Percentiles rank a stretch among this genome's conserved stretches.
Evolutionary conservation across 2,113 vertebrate genomes (phyloP).

Genomic region (Phrynosoma blainvillii): DNA sequence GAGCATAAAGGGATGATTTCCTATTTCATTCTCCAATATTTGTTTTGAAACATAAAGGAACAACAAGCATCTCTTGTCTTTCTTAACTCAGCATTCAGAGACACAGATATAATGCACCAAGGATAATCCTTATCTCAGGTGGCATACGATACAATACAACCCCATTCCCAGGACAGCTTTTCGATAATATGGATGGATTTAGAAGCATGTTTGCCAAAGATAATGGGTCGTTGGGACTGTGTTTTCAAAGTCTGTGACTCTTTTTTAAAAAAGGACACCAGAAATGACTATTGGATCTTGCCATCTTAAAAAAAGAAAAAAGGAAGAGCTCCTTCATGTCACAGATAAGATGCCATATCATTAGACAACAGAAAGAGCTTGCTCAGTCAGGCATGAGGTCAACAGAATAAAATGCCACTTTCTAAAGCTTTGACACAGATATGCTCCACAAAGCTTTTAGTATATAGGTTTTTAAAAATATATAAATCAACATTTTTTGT

Average conservation of each 20-base stretch:
- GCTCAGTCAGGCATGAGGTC: conserved; percentile 33
- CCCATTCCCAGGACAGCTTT: background rate
- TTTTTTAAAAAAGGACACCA: background rate
- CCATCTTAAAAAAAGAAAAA: background rate
- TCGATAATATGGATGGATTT: conserved; percentile 26
- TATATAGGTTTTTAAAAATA: background rate
- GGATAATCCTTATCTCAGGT: conserved; percentile 14
- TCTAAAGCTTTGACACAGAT: conserved; percentile 50
- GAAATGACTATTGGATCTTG: background rate
- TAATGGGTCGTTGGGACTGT: background rate
- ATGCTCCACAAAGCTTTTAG: conserved; percentile 26
- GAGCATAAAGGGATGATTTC: background rate
- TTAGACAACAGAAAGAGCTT: conserved; percentile 42
- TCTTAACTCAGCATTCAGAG: background rate
- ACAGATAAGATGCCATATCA: conserved; percentile 29
- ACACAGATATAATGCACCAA: background rate
- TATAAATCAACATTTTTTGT: conserved; percentile 23
- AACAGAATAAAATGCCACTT: conserved; percentile 42
- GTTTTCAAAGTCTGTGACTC: background rate
- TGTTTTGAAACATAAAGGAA: conserved; percentile 11
- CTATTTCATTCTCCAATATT: background rate
- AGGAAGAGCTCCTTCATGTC: conserved; percentile 14
- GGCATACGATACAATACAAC: background rate
- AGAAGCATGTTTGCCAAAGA: conserved; percentile 3
- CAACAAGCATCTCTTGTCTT: background rate